Evolutionary conservation across 2,797 vertebrate genomes (phyloP).

Genomic region (Trematomus bernacchii): DNA sequence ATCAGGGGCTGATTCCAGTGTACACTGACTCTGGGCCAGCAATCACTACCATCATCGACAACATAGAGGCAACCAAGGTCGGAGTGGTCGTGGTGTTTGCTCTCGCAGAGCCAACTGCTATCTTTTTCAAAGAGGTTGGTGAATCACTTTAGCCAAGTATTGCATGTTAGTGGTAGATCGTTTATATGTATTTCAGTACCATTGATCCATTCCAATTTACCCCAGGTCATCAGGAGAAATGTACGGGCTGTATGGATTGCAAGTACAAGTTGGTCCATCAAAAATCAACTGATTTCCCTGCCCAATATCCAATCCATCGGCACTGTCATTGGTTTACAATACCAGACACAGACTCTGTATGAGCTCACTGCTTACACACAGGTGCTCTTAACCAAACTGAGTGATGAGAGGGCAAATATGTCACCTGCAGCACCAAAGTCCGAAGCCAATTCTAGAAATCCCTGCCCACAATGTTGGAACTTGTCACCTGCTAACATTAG

Average conservation of each 20-base stretch:
- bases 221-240: conserved; percentile 82
- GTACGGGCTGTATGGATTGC: conserved; percentile 90
- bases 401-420: conserved; percentile 30
- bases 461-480: conserved; percentile 83
- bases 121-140: conserved; percentile 84
- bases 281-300: conserved; percentile 54
- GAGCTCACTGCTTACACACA: conserved; percentile 79
- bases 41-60: conserved; percentile 61
- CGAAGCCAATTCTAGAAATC: conserved; percentile 43
- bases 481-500: conserved; percentile 75
- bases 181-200: background rate
- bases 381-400: conserved; percentile 74
- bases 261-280: conserved; percentile 88
- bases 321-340: conserved; percentile 88
- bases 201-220: conserved; percentile 20
- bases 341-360: conserved; percentile 59
- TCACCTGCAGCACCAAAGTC: background rate
- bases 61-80: conserved; percentile 78
- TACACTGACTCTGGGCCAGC: conserved; percentile 47
- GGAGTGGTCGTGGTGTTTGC: conserved; percentile 89
- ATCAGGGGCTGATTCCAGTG: conserved; percentile 88
- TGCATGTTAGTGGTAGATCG: background rate
- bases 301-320: conserved; percentile 84
- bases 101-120: conserved; percentile 13
- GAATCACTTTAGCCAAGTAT: background rate